Base-by-base conservation (phyloP, 1,140 invertebrate species). In the Pissodes strobi region DNA sequence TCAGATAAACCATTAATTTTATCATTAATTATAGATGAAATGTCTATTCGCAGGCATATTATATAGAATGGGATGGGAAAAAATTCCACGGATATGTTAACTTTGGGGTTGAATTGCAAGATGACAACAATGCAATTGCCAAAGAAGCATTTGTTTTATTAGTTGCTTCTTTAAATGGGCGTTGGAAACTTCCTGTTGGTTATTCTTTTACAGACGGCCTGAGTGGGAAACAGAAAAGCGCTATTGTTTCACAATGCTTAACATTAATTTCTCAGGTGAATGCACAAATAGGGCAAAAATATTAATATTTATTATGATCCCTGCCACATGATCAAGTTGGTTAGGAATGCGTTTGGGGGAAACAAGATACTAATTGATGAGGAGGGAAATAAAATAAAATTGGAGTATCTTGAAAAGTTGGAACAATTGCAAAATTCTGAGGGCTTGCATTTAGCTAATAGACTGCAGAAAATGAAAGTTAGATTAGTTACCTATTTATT, bases 191-290 rank as follows among this genome's bases (percentile, higher is more conserved):
- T 10, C 39, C 39, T 6, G 39, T 43, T 9, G 15, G n/a, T n/a
- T n/a, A n/a, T n/a, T 12, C 5, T 43, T 12, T 43, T 43, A 43
- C 6, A 6, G 30, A 34, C n/a, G 6, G 30, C 6, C 30, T 34
- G n/a, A 34, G n/a, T 34, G 30, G 30, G n/a, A 34, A n/a, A 8
- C 10, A 43, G n/a, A 43, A 43, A 43, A 43, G 39, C 17, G 39
- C 15, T 43, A 10, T 43, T 43, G 39, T 43, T 43, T 43, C 39
- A 10, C 13, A 43, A 43, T 43, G 39, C n/a, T n/a, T n/a, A n/a
- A n/a, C n/a, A n/a, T n/a, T n/a, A n/a, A n/a, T n/a, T n/a, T n/a
- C n/a, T n/a, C n/a, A n/a, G n/a, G n/a, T n/a, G n/a, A n/a, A n/a
- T 34, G 9, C 13, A 34, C 13, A 2, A 9, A 34, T 34, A n/a